Evolutionary conservation across 2,113 vertebrate species (phyloP), one percentile per base, ranked within the genome.

Genomic region (Hyperopisus bebe): DNA sequence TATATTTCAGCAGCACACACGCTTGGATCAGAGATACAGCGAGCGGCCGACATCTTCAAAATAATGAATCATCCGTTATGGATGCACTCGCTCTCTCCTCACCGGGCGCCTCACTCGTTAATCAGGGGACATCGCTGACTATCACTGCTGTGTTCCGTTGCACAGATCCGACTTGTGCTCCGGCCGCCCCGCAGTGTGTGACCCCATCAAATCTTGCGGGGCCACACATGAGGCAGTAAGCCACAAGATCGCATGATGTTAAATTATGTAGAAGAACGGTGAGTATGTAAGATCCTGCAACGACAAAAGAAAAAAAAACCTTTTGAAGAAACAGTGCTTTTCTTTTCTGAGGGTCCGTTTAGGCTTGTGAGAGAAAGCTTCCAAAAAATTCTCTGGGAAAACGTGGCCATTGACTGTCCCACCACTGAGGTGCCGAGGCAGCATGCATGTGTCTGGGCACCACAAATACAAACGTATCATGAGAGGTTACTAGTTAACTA

Each of bases 41-140:
- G 95, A 93, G 94, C 94, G 94, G 93, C 94, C 94, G 94, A 94
- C 94, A 95, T 94, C 94, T 95, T 90, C 91, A 93, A 92, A 97
- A 96, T 95, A 97, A 97, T 97, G 97, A 97, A 97, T 98, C 96
- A 97, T 94, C 95, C 94, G 93, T 95, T 94, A 95, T 94, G 95
- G 95, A 97, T 95, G 93, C 95, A 95, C 95, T 95, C 94, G 95
- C 94, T 95, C 91, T 90, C 94, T 95, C 91, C 90, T 94, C 91
- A 94, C 94, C 94, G 93, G 92, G 92, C 94, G 93, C 15, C 89
- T 89, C 94, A 88, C 92, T 97, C 96, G 96, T 97, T 97, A 96
- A 97, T 97, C 96, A 97, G 94, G 95, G 94, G 95, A 89, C 91
- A 96, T 96, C 96, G 94, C 94, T 92, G 94, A 93, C 94, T 94